Conservation (phyloP, 2,113 vertebrate species). For the Alectura lathami region DNA sequence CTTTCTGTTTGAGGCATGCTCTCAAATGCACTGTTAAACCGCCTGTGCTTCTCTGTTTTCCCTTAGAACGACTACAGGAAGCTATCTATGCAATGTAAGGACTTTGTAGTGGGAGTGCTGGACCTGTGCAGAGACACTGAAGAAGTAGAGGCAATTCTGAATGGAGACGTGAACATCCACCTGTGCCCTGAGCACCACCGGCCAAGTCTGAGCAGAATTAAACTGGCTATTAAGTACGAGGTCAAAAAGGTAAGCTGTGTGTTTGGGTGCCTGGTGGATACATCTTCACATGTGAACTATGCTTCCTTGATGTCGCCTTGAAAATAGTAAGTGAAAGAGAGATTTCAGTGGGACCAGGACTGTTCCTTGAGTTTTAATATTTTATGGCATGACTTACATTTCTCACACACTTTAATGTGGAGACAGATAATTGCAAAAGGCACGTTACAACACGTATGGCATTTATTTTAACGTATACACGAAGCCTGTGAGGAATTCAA, state of each 20-base stretch:
- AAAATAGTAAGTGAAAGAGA: not conserved
- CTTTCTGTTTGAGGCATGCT: not conserved
- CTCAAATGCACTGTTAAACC: not conserved
- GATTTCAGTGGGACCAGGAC: not conserved
- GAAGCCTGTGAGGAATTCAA: not conserved
- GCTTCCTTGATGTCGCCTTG: not conserved
- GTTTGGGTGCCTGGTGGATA: not conserved
- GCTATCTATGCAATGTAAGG: constrained; percentile 99
- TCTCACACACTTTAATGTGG: not conserved
- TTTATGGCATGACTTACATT: not conserved
- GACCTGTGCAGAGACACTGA: constrained; percentile 97
- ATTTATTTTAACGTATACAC: not conserved
- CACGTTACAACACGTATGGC: accelerated
- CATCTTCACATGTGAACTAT: not conserved
- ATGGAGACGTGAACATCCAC: constrained; percentile 90
- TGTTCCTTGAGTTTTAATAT: accelerated
- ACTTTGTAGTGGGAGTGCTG: constrained; percentile 95
- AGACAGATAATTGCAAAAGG: not conserved
- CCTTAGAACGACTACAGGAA: constrained; percentile 94
- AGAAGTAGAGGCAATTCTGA: constrained; percentile 96
- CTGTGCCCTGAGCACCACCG: constrained; percentile 86
- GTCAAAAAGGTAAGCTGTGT: constrained; percentile 91
- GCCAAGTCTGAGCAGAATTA: constrained; percentile 92
- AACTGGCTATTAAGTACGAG: constrained; percentile 96
- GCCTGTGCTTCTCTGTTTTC: constrained; percentile 1